phyloP scores from a whole-genome alignment of 2,113 vertebrate species.

The Gavialis gangeticus region DNA sequence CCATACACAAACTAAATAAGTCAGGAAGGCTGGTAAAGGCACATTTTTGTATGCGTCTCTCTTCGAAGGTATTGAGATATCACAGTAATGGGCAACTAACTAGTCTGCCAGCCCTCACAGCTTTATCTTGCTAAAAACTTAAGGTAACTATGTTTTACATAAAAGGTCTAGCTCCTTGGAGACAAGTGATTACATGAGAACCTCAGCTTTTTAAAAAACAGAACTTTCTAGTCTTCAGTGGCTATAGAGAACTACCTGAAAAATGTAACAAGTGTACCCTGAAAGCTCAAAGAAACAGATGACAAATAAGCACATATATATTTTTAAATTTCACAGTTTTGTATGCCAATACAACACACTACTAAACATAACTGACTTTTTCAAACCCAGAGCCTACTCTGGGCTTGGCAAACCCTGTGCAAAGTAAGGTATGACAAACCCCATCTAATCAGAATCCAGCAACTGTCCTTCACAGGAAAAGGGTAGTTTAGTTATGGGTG shows the following conservation, averaged over 20 bases:
- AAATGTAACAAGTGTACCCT: not conserved
- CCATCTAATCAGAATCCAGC: not conserved
- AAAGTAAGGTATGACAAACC: not conserved
- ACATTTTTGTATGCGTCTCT: not conserved
- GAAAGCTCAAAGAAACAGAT: not conserved
- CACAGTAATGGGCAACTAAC: not conserved
- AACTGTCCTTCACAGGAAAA: not conserved
- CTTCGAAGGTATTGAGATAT: not conserved
- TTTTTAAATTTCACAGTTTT: not conserved
- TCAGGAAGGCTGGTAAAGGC: not conserved
- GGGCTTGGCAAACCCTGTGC: accelerated
- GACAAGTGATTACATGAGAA: not conserved
- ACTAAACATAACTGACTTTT: not conserved
- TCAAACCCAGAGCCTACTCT: not conserved
- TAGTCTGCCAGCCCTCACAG: not conserved
- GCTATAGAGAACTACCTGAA: not conserved
- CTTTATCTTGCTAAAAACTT: not conserved
- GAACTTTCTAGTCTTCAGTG: not conserved
- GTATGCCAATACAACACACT: not conserved
- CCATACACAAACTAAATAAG: not conserved
- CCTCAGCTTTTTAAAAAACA: not conserved
- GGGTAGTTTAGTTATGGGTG: not conserved
- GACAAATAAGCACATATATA: not conserved
- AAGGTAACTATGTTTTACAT: not conserved
- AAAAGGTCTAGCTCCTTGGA: not conserved